Evolutionary conservation across 2,797 vertebrate species (phyloP).

Genomic region (Lophius americanus): DNA sequence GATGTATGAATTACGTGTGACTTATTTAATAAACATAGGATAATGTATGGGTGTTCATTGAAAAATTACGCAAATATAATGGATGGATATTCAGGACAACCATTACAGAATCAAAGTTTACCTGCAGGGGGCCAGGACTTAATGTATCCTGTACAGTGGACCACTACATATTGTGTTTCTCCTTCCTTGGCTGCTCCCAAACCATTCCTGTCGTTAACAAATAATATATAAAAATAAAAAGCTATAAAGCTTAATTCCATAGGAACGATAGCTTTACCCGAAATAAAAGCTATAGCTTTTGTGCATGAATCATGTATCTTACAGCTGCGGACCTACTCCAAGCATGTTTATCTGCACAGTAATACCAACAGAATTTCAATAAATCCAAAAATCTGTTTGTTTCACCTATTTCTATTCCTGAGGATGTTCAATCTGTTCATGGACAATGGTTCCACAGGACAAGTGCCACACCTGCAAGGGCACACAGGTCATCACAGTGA

Average conservation of each 20-base stretch:
- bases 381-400: not conserved
- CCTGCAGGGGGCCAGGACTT: constrained; percentile 98
- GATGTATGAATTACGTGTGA: not conserved
- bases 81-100: not conserved
- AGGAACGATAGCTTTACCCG: not conserved
- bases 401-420: constrained; percentile 91
- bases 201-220: constrained; percentile 83
- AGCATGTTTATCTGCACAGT: not conserved
- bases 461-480: constrained; percentile 86
- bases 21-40: not conserved
- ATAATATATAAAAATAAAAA: not conserved
- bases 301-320: not conserved
- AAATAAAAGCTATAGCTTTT: not conserved
- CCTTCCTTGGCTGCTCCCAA: constrained; percentile 92
- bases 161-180: constrained; percentile 93
- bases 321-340: not conserved
- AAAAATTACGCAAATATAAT: not conserved
- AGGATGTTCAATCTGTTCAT: constrained; percentile 92
- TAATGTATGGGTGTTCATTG: not conserved
- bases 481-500: constrained; percentile 59
- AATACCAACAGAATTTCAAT: not conserved
- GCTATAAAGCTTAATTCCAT: not conserved
- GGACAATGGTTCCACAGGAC: constrained; percentile 87
- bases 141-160: constrained; percentile 98
- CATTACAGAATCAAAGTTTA: constrained; percentile 53